phyloP scores from a whole-genome alignment of 2,888 invertebrate genomes.

The Coremacera marginata region DNA sequence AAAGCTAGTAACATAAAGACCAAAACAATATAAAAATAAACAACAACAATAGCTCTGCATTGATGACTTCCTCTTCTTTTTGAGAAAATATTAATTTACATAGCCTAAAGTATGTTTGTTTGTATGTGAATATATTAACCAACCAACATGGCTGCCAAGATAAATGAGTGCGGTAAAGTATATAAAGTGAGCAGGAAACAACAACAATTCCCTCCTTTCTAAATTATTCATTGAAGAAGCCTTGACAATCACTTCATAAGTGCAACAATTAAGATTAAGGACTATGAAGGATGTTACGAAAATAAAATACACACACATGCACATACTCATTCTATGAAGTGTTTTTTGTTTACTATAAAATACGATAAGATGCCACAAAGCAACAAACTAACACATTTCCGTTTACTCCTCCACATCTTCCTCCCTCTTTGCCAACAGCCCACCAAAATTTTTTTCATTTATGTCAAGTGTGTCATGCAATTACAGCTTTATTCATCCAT shows the following conservation, averaged over 20 bases:
- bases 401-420: not conserved
- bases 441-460: not conserved
- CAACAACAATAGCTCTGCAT: not conserved
- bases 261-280: not conserved
- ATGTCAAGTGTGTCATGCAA: no score
- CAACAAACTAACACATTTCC: not conserved
- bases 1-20: not conserved
- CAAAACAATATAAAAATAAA: not conserved
- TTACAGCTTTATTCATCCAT: no score
- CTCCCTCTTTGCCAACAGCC: not conserved
- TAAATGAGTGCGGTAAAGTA: not conserved
- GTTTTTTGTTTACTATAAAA: no score
- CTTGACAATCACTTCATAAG: not conserved
- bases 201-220: not conserved
- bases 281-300: not conserved
- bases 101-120: no score
- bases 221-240: constrained; percentile 2
- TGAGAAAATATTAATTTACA: not conserved
- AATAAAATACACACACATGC: no score
- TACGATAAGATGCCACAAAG: not conserved
- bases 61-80: not conserved
- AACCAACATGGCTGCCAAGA: not conserved
- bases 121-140: not conserved
- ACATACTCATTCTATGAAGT: no score
- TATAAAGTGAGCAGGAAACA: constrained; percentile 6